A percentile compares a stretch with the other conserved stretches of the same genome.
phyloP scores from a whole-genome alignment of 2,113 vertebrate species.

The Menura novaehollandiae region DNA sequence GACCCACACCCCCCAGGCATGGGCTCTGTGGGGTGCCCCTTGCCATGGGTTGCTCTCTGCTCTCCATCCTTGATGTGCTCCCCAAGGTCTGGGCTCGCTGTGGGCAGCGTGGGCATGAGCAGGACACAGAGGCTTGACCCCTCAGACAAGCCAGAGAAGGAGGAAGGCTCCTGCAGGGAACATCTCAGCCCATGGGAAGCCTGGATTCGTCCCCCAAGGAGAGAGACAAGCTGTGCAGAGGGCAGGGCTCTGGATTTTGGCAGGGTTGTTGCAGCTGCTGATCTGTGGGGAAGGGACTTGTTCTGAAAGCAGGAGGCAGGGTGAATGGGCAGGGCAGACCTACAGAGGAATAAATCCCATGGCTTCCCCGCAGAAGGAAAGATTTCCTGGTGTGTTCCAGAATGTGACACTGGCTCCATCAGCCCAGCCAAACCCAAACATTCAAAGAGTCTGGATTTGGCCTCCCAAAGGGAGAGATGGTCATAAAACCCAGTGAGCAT shows the following conservation, averaged over 20 bases:
- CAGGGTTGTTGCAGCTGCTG: not conserved
- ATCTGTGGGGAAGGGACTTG: not conserved
- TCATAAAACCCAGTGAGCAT: not conserved
- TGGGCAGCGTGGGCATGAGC: not conserved
- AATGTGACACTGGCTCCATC: not conserved
- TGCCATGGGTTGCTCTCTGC: not conserved
- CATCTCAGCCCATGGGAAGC: not conserved
- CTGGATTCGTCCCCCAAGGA: not conserved
- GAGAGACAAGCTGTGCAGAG: not conserved
- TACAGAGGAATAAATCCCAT: not conserved
- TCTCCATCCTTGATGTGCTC: not conserved
- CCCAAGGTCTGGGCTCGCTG: accelerated
- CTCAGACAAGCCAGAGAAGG: not conserved
- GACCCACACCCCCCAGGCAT: not conserved
- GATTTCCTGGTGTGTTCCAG: not conserved
- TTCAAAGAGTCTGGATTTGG: not conserved
- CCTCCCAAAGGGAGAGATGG: not conserved
- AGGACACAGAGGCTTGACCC: not conserved
- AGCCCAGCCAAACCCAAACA: not conserved
- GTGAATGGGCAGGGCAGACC: not conserved
- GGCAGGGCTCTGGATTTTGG: not conserved
- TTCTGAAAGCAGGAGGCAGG: not conserved
- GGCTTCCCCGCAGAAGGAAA: not conserved
- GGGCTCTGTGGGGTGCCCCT: not conserved
- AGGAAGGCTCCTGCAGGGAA: not conserved